Base-by-base conservation (phyloP, 2,113 vertebrate species). In the Lanius ludovicianus region DNA sequence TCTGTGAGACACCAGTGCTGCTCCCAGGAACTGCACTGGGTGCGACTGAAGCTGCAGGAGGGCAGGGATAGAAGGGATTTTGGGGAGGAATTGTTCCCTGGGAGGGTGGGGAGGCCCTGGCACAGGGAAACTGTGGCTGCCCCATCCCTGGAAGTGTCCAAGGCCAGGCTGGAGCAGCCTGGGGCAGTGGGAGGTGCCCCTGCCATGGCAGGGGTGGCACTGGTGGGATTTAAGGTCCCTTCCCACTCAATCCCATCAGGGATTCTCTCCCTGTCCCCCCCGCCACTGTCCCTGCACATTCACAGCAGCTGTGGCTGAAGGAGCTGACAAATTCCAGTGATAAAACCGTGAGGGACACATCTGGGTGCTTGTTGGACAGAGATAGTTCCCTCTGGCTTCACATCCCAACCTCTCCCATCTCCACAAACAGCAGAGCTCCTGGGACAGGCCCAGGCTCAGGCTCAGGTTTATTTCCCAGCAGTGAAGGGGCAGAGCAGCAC, bases 221-320 rank as follows among this genome's bases (percentile, higher is more conserved):
- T 0, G 28, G 2, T 31, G 67, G 35, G n/a, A 14, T 87, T 64
- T 49, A 9, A 30, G 15, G 20, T 71, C 39, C 13, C 17, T 28
- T 31, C 33, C 33, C 15, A 27, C 44, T 44, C 55, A n/a, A 0
- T 39, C 23, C 57, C 12, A 3, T 24, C 10, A 13, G 50, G 59
- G 28, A 9, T 44, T 37, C 55, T 68, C 31, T 68, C 69, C 22
- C 53, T 27, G 17, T 17, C 17, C 62, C 62, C 53, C 18, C 31
- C 37, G 8, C 68, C 39, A 56, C 22, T 3, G 1, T 3, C 73
- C 68, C 7, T 1, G 10, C 3, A 24, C 21, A 1, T 13, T 6
- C 27, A 1, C 41, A 60, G 73, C 68, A 49, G 5, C 19, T 60
- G 55, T 35, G 22, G 3, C 49, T 57, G 56, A 44, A 22, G n/a